These are phyloP conservation scores for Andrena bucephala DNA, from an alignment of 2,888 invertebrate species.

Conservation along the genomic window DNA sequence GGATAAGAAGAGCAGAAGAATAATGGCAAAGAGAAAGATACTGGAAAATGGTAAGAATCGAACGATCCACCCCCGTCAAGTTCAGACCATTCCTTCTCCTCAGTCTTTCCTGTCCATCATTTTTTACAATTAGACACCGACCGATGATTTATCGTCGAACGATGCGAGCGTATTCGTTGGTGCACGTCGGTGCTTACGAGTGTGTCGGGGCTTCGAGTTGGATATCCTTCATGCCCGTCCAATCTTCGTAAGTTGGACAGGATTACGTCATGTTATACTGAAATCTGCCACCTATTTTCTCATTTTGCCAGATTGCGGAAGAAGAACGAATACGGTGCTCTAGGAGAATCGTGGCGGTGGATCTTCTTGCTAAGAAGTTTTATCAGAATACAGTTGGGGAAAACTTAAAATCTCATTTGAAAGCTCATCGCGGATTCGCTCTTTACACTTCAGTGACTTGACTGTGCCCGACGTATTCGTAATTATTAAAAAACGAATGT, in stretches of 20 bases:
- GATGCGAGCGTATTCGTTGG: background rate
- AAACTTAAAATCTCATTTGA: constrained; percentile 10
- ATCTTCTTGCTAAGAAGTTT: constrained; percentile 22
- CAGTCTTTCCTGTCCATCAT: constrained; percentile 13
- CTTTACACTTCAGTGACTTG: background rate
- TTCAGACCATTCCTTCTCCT: constrained; percentile 13
- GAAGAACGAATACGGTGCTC: constrained; percentile 3
- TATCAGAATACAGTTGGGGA: constrained; percentile 15
- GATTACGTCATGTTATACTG: background rate
- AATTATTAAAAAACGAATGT: background rate
- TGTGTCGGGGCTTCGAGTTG: background rate
- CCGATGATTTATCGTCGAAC: constrained; percentile 43
- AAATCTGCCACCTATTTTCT: constrained; percentile 23
- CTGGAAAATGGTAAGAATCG: background rate
- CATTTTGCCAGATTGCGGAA: background rate
- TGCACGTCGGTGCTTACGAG: background rate
- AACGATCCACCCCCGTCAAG: constrained; percentile 24
- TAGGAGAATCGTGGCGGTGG: background rate
- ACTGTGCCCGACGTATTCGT: background rate
- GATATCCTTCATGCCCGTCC: constrained; percentile 9
- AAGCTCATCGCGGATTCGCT: background rate
- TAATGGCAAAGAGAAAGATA: constrained; percentile 10
- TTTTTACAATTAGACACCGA: constrained; percentile 46
- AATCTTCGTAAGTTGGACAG: constrained; percentile 19
- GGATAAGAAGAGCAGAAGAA: background rate